Base-by-base conservation (phyloP, 1,140 invertebrate genomes). In the Scaptomyza hsui region DNA sequence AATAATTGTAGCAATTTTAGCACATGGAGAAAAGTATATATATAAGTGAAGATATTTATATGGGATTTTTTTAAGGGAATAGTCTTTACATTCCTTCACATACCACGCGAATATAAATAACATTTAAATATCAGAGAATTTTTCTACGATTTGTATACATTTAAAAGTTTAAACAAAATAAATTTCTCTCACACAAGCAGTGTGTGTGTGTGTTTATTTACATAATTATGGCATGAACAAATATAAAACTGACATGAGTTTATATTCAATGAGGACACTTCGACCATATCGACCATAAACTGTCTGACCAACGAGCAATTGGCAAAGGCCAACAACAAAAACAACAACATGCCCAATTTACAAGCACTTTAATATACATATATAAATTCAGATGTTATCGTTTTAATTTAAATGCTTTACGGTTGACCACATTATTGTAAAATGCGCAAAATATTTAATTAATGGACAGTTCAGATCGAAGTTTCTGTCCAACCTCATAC, bases 221-320 rank as follows among this genome's bases (percentile, higher is more conserved):
- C 32, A 60, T 51, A 26, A 39, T 29, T 64, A 21, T 32, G 37
- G 49, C 62, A 53, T 37, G 26, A 53, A 62, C 48, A 74, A 74
- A 75, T 65, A 74, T 63, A 18, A 56, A 64, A 64, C 52, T 75
- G 75, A 51, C 74, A 72, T 61, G 39, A 39, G 51, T 39, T n/a
- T 4, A 37, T 4, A 68, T 78, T 78, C 72, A 68, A 78, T 68
- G 55, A 35, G 53, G 44, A 57, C 72, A 78, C 56, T 72, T 63
- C 37, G 32, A 29, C 26, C 26, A 29, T 13, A 42, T 45, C 61
- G 64, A 47, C 72, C 53, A 53, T 78, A 29, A 77, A 65, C 44
- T 72, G 55, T 79, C 75, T 75, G 72, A 52, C 47, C 29, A 65
- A 39, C 35, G 44, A 39, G 59, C 48, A 35, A 35, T 29, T 12